Base-by-base conservation (phyloP, 2,113 vertebrate genomes). In the Hepsetus odoe region DNA sequence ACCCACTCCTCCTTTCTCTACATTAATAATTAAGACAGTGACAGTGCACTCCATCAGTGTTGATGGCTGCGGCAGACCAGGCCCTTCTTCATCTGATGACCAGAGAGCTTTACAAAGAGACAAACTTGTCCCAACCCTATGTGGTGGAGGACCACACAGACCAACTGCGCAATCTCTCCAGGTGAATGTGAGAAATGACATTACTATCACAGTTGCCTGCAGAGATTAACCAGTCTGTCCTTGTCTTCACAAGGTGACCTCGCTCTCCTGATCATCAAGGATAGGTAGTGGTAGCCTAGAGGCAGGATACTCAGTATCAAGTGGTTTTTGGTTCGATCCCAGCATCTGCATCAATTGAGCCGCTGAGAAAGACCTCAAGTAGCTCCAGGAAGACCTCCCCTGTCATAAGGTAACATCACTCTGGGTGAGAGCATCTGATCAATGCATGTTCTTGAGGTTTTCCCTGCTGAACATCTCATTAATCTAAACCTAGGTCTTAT, bases 161-260 rank as follows among this genome's bases (percentile, higher is more conserved):
- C 92, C 91, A 91, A 96, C 93, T 89, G 88, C 88, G 90, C 92
- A 92, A 94, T 92, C 95, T 95, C 94, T 96, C 86, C 92, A 72
- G 93, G 91, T 92, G 91, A 94, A 86, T 95, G 95, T 95, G 93
- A 94, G 93, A 90, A 89, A 93, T 68, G 79, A 82, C 81, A 80
- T 79, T 79, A 94, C 90, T 95, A 89, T 93, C 94, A 95, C 94
- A 95, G 92, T 95, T 96, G 94, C 95, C 95, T 94, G 94, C 94
- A 96, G 95, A 97, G 95, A 97, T 97, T 97, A 95, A 89, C 87
- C 89, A 95, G 92, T 94, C 94, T 88, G 89, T 35, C 91, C 89
- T 93, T 92, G 91, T 22, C 49, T 5, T 16, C 33, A 65, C 22
- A n/a, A 28, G 16, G 22, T 13, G 16, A 7, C 24, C 44, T 53